Evolutionary conservation across 2,797 vertebrate genomes (phyloP).

Genomic region (Garrulus glandarius): DNA sequence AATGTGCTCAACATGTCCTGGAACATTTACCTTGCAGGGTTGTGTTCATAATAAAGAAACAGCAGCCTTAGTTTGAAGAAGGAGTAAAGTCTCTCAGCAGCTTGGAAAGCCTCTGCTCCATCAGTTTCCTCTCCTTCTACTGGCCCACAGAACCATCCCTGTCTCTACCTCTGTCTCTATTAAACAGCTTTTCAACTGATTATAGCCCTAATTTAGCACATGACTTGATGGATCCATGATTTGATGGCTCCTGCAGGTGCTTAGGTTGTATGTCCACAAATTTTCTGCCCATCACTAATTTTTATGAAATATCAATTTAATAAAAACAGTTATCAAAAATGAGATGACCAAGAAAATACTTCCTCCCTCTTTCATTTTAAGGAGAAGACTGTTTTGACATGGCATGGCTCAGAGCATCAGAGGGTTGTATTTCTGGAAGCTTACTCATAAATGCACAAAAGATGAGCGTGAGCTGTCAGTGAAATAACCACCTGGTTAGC

Average conservation of each 20-base stretch:
- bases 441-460: neutral
- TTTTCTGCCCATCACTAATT: neutral
- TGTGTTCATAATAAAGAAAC: neutral
- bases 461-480: neutral
- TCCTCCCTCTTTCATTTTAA: neutral
- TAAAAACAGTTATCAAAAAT: neutral
- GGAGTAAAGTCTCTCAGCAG: neutral
- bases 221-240: neutral
- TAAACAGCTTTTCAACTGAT: neutral
- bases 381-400: neutral
- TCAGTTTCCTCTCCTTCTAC: neutral
- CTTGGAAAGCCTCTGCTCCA: neutral
- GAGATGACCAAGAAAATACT: neutral
- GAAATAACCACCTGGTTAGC: neutral
- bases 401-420: neutral
- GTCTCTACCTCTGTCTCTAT: neutral
- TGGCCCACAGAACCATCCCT: neutral
- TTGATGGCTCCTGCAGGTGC: neutral
- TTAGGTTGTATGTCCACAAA: neutral
- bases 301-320: neutral
- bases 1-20: neutral
- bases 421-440: neutral
- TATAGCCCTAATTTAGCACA: neutral
- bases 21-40: neutral
- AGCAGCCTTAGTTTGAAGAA: neutral